Evolutionary conservation across 2,113 vertebrate species (phyloP), one percentile per base, ranked within the genome.

Genomic region (Speoplatyrhinus poulsoni): DNA sequence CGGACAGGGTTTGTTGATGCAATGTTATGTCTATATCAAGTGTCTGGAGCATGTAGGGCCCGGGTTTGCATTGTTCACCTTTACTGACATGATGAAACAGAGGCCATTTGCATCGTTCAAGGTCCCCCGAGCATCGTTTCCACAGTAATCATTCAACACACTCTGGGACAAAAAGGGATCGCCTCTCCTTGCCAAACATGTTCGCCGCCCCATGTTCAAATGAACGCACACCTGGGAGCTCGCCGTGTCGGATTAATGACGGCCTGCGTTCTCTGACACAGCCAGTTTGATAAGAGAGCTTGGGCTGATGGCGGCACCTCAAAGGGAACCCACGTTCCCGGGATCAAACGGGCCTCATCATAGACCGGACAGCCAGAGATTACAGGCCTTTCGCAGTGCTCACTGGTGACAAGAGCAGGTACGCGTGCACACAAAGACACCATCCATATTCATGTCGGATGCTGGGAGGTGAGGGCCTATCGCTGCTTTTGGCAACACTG

Each of bases 181-280:
- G 1, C 2, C 26, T 26, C 26, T 26, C 26, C 26, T 26, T 26
- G 26, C 26, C 26, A 26, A 26, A 26, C 26, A 26, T 26, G 26
- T 48, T 49, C 13, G 52, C 16, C 79, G 79, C 49, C 64, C 63
- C 46, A 68, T 73, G 73, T 75, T 60, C 65, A 75, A 71, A 67
- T 57, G 68, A 72, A 76, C 60, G 68, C 70, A 76, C 82, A 80
- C 72, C 73, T n/a, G 76, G 53, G 66, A 72, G 67, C 68, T 55
- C 68, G 82, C 57, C 32, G 57, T 52, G 60, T 63, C 67, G 71
- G 54, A 70, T 66, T 76, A 72, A 84, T 85, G 75, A 76, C 79
- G 72, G 61, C 60, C 73, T 74, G 78, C 67, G 63, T 66, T 73
- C 71, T 75, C 71, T 63, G 65, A 79, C 67, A 75, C 67, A 74